Percentiles rank a stretch among this genome's conserved stretches.
Conservation (phyloP, 2,888 invertebrate species). For the Hofmannophila pseudospretella region DNA sequence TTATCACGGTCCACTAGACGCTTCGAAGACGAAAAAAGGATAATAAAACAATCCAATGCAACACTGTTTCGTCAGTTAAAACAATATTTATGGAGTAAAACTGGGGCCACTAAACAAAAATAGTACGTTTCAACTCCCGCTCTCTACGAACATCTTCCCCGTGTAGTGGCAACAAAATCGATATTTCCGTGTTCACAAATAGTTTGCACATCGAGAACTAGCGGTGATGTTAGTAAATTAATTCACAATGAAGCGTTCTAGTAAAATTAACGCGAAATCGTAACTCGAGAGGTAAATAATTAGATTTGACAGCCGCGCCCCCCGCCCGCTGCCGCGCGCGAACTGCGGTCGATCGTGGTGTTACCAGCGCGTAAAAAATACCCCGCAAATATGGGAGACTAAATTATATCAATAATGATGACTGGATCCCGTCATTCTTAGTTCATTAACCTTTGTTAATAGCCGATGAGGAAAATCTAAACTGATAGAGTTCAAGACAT, state of each 20-base stretch:
- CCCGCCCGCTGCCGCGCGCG: constrained; percentile 35
- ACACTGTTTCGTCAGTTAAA: constrained; percentile 53
- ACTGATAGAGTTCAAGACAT: no score
- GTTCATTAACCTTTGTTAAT: no score
- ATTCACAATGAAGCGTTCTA: constrained; percentile 54
- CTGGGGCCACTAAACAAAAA: constrained; percentile 66
- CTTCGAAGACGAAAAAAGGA: constrained; percentile 21
- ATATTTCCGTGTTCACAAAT: constrained; percentile 31
- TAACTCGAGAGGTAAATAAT: constrained; percentile 41
- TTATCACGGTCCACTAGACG: constrained; percentile 33
- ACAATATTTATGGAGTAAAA: constrained; percentile 66
- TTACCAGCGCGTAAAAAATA: constrained; percentile 37
- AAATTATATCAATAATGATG: no score
- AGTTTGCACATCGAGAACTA: constrained; percentile 29
- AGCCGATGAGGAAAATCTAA: no score
- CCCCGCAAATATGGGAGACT: constrained; percentile 26
- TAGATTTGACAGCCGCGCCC: constrained; percentile 61
- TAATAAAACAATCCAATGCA: constrained; percentile 37
- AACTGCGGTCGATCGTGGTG: constrained; percentile 59
- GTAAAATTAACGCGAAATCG: constrained; percentile 48
- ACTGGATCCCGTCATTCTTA: no score
- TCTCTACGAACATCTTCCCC: constrained; percentile 12
- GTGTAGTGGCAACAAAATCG: not conserved
- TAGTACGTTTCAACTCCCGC: constrained; percentile 31
- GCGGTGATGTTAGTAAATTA: constrained; percentile 37